Conservation (phyloP, 1,140 invertebrate species). For the Dendroctonus ponderosae region DNA sequence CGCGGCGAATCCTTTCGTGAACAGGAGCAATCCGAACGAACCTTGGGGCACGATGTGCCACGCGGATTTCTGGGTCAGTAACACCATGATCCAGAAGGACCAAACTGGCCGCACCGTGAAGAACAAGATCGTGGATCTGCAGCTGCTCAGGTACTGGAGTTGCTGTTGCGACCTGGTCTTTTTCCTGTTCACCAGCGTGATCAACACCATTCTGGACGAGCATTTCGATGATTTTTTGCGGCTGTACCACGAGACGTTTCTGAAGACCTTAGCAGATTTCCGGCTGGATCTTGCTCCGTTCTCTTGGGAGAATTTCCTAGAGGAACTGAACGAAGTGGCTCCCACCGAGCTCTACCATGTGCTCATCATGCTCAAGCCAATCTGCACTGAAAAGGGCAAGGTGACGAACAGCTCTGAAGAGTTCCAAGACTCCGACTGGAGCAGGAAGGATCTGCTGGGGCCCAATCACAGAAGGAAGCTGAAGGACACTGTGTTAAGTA, state of each 20-base stretch:
- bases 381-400: conserved; percentile 48
- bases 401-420: conserved; percentile 45
- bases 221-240: conserved; percentile 53
- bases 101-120: conserved; percentile 47
- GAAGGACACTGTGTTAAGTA: conserved; percentile 44
- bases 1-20: conserved; percentile 32
- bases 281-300: conserved; percentile 39
- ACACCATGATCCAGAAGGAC: conserved; percentile 53
- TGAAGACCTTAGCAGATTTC: conserved; percentile 47
- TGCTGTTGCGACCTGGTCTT: conserved; percentile 59
- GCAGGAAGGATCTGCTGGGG: conserved; percentile 46
- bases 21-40: conserved; percentile 43
- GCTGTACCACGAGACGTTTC: conserved; percentile 56
- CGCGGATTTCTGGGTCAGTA: conserved; percentile 64
- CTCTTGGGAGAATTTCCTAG: conserved; percentile 43
- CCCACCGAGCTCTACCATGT: conserved; percentile 48
- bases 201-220: conserved; percentile 49
- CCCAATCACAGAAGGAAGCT: conserved; percentile 45
- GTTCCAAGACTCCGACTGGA: conserved; percentile 47
- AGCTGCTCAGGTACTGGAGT: conserved; percentile 57
- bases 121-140: conserved; percentile 64
- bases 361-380: conserved; percentile 49
- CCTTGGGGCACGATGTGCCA: conserved; percentile 58
- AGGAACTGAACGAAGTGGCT: conserved; percentile 44
- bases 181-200: conserved; percentile 58